Conservation (phyloP, 1,140 invertebrate species). For the Ceratosolen fusciceps region DNA sequence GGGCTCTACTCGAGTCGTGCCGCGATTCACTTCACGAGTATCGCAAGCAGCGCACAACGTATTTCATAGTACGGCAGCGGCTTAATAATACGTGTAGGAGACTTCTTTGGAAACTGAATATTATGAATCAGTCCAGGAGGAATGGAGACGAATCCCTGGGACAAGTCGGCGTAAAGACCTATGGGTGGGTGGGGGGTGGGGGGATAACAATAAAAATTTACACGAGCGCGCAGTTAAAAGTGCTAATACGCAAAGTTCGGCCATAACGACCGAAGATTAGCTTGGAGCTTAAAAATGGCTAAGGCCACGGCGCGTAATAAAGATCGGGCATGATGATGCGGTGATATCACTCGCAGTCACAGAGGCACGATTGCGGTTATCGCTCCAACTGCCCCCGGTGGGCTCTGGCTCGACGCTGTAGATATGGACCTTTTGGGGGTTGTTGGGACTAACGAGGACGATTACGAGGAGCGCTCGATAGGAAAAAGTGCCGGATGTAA, state of each 20-base stretch:
- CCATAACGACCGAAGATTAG: background rate
- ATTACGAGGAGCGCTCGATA: background rate
- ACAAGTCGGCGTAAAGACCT: too few relatives aligned
- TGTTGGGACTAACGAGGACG: background rate
- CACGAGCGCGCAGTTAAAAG: background rate
- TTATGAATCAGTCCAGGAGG: too few relatives aligned
- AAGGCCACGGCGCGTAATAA: background rate
- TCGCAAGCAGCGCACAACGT: too few relatives aligned
- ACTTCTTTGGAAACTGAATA: too few relatives aligned
- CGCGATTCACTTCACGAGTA: too few relatives aligned
- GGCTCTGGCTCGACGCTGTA: background rate
- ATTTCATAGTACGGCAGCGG: too few relatives aligned
- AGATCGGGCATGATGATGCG: background rate
- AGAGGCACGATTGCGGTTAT: constrained; percentile 10
- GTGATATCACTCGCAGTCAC: background rate
- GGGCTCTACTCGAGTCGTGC: too few relatives aligned
- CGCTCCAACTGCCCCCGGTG: background rate
- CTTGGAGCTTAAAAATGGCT: background rate
- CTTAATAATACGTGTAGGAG: too few relatives aligned
- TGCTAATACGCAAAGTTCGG: background rate
- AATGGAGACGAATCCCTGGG: too few relatives aligned
- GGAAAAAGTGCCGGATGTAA: too few relatives aligned
- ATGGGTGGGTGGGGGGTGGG: too few relatives aligned
- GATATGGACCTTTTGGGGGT: background rate
- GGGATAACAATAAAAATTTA: too few relatives aligned